Evolutionary conservation across 2,888 invertebrate species (phyloP), one percentile per base, ranked within the genome.

Genomic region (Netelia fuscicornis): DNA sequence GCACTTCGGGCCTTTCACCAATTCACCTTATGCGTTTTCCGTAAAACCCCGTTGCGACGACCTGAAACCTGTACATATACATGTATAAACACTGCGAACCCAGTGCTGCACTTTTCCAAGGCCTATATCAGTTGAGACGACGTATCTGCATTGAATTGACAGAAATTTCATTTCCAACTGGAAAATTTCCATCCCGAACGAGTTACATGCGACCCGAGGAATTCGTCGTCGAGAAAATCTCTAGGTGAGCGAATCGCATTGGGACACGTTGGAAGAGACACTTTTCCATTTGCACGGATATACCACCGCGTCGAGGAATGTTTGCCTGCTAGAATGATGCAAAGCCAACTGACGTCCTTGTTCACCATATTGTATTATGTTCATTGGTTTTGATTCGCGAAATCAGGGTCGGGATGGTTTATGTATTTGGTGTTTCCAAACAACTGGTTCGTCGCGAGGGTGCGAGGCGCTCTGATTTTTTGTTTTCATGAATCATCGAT

Each of bases 161-260:
- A 56, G 75, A 84, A 82, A 82, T 85, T 82, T 79, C 75, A 85
- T 82, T 81, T 75, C 70, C n/a, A 76, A 58, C 81, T 65, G 64
- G 60, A 68, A 54, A 62, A 81, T 84, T 84, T 84, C 74, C 81
- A 81, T 84, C 77, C 56, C 70, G 84, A 78, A 78, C 70, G 84
- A 74, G 84, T 42, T 54, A 2, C 6, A 44, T 60, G 20, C 56
- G 25, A 37, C 37, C 23, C 70, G 2, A 17, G 52, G 30, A 48
- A 37, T 3, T 52, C 60, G 60, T 62, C 71, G 20, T 71, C 54
- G 60, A 37, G 20, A n/a, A n/a, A 75, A 75, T 13, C 30, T 37
- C 64, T 10, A 2, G 3, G 52, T 25, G 62, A 48, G 30, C 9
- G 25, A 37, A 60, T 70, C 52, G 30, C 65, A 81, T 56, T 37